Evolutionary conservation across 2,797 vertebrate species (phyloP).

Genomic region (Tiaroga cobitis): DNA sequence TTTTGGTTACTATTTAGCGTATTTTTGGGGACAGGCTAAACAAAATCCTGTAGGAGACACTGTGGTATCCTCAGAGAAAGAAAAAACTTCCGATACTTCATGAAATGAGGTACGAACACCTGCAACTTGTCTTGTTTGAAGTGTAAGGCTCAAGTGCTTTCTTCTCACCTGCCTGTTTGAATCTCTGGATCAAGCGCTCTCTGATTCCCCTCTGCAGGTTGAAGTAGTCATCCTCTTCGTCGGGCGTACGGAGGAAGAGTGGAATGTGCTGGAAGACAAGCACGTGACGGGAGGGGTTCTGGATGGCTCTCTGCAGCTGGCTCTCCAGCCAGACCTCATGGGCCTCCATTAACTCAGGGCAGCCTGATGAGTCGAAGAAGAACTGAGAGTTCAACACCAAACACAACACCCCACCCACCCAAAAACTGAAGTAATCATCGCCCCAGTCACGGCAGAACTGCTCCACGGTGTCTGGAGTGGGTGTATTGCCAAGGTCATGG

Average conservation of each 20-base stretch:
- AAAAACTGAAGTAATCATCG: conserved; percentile 97
- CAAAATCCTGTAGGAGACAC: not conserved
- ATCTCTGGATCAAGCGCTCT: conserved; percentile 82
- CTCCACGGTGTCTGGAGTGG: conserved; percentile 82
- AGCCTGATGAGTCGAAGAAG: conserved; percentile 84
- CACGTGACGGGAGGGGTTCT: conserved; percentile 79
- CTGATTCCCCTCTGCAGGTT: conserved; percentile 84
- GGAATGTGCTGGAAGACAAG: conserved; percentile 97
- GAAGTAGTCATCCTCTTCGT: conserved; percentile 93
- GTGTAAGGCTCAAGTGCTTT: conserved; percentile 6
- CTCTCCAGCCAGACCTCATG: conserved; percentile 91
- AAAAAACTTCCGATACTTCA: not conserved
- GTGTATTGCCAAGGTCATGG: conserved; percentile 91
- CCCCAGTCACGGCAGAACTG: conserved; percentile 89
- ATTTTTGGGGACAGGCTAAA: not conserved
- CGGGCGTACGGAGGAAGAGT: conserved; percentile 82
- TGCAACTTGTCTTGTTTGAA: not conserved
- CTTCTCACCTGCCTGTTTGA: conserved; percentile 84
- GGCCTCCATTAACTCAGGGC: conserved; percentile 82
- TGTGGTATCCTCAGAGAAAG: not conserved
- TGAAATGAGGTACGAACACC: not conserved
- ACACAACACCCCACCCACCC: conserved; percentile 92
- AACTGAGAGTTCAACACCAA: conserved; percentile 96
- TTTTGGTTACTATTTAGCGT: not conserved
- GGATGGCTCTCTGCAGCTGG: conserved; percentile 79